A percentile compares a stretch with the other conserved stretches of the same genome.
These are phyloP conservation scores for Pelodiscus sinensis DNA, from an alignment of 2,113 vertebrate genomes.

Conservation along the genomic window DNA sequence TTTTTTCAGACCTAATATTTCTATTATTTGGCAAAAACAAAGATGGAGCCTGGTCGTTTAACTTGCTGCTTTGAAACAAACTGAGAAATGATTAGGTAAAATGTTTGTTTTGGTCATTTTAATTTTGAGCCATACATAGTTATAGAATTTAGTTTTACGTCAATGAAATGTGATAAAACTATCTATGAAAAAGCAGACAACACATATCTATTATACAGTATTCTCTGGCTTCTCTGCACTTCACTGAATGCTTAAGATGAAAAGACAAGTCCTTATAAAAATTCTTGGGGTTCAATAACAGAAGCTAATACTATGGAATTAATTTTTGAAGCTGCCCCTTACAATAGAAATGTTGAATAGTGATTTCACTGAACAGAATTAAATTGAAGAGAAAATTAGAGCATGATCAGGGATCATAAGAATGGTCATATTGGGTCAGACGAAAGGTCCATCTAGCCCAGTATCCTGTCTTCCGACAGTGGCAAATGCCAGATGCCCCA, in stretches of 20 bases:
- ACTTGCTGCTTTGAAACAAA: not conserved
- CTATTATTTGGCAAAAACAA: not conserved
- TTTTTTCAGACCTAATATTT: not conserved
- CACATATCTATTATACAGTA: not conserved
- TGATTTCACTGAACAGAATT: not conserved
- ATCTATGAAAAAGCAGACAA: not conserved
- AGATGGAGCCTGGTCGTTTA: not conserved
- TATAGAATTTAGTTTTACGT: not conserved
- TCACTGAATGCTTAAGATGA: not conserved
- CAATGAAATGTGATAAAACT: not conserved
- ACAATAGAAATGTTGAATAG: not conserved
- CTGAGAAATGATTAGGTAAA: not conserved
- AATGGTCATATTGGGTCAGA: too few species aligned
- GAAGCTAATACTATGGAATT: not conserved
- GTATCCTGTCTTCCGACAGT: too few species aligned
- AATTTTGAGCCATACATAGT: not conserved
- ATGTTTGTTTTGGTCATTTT: not conserved
- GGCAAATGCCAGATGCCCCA: too few species aligned
- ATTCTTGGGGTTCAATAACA: not conserved
- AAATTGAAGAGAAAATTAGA: not conserved
- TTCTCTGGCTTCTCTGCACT: not conserved
- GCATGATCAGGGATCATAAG: not conserved
- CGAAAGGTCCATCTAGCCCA: too few species aligned
- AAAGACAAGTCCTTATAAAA: not conserved
- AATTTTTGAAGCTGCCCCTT: not conserved